A percentile compares a stretch with the other conserved stretches of the same genome.
Conservation (phyloP, 2,113 vertebrate genomes). For the Chamaea fasciata region DNA sequence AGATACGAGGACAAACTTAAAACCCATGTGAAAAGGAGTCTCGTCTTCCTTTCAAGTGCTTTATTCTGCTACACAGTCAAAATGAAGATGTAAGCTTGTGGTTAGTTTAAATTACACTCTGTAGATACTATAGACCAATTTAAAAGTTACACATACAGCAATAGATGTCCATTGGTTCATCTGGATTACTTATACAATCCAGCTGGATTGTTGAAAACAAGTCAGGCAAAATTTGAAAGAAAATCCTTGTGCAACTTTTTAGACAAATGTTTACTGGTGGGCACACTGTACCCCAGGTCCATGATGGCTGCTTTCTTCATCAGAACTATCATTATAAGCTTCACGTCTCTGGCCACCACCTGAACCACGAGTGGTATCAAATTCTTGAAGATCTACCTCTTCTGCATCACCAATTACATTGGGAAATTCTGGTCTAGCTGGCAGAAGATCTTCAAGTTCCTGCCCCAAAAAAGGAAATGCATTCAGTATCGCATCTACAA, state of each 20-base stretch:
- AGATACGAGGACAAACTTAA: slow-evolving; percentile 80
- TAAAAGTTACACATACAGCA: slow-evolving; percentile 89
- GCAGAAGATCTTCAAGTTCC: slow-evolving; percentile 96
- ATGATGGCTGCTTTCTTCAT: slow-evolving; percentile 93
- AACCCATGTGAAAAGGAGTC: slow-evolving; percentile 76
- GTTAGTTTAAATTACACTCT: slow-evolving; percentile 94
- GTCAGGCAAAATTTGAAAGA: slow-evolving; percentile 71
- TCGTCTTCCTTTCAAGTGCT: slow-evolving; percentile 76
- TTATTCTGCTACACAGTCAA: slow-evolving; percentile 78
- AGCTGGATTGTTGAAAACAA: slow-evolving; percentile 68
- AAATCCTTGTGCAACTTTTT: slow-evolving; percentile 72
- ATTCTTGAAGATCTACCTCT: slow-evolving; percentile 95
- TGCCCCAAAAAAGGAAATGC: slow-evolving; percentile 44
- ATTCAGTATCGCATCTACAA: not conserved
- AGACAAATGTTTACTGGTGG: slow-evolving; percentile 85
- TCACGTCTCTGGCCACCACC: slow-evolving; percentile 88
- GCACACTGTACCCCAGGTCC: slow-evolving; percentile 97
- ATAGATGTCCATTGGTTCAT: slow-evolving; percentile 80
- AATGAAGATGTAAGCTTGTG: slow-evolving; percentile 79
- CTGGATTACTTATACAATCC: slow-evolving; percentile 74
- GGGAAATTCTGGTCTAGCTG: slow-evolving; percentile 88
- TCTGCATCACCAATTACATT: slow-evolving; percentile 88
- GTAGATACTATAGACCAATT: slow-evolving; percentile 90
- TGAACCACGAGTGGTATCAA: slow-evolving; percentile 87
- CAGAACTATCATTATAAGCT: slow-evolving; percentile 96